Percentiles rank a stretch among this genome's conserved stretches.
phyloP scores from a whole-genome alignment of 2,797 vertebrate species.

The Peromyscus attwateri region DNA sequence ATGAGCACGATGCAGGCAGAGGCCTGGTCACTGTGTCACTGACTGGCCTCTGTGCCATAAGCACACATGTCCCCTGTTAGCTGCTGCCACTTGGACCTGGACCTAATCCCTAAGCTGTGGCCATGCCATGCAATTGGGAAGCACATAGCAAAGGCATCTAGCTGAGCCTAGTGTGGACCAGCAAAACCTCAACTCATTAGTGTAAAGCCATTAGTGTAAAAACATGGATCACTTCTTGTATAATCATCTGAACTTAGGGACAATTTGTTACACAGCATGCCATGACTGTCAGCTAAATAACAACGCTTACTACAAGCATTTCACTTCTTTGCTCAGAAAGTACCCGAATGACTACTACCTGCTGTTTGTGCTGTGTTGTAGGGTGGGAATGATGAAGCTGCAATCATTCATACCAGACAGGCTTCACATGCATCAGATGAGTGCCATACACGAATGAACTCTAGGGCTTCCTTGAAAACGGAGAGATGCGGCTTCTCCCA shows the following conservation, averaged over 20 bases:
- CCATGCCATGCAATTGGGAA: neutral
- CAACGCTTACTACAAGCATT: neutral
- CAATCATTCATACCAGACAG: fast-evolving
- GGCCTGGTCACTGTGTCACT: neutral
- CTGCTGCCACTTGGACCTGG: neutral
- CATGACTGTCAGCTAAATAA: neutral
- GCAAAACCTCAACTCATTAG: too few species aligned
- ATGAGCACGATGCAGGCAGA: fast-evolving
- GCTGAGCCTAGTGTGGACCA: neutral
- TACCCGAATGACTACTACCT: fast-evolving
- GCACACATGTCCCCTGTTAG: too few species aligned
- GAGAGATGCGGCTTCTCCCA: neutral
- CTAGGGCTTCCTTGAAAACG: neutral
- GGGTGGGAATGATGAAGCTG: neutral
- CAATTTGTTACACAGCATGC: fast-evolving
- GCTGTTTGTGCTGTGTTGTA: fast-evolving
- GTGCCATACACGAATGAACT: neutral
- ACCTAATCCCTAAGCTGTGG: neutral
- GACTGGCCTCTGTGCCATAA: fast-evolving
- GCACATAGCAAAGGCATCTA: neutral
- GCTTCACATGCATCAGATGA: neutral
- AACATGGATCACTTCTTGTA: fast-evolving
- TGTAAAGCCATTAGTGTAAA: too few species aligned
- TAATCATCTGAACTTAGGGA: neutral
- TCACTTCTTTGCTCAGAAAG: neutral